Base-by-base conservation (phyloP, 2,113 vertebrate species). In the Marmota monax region DNA sequence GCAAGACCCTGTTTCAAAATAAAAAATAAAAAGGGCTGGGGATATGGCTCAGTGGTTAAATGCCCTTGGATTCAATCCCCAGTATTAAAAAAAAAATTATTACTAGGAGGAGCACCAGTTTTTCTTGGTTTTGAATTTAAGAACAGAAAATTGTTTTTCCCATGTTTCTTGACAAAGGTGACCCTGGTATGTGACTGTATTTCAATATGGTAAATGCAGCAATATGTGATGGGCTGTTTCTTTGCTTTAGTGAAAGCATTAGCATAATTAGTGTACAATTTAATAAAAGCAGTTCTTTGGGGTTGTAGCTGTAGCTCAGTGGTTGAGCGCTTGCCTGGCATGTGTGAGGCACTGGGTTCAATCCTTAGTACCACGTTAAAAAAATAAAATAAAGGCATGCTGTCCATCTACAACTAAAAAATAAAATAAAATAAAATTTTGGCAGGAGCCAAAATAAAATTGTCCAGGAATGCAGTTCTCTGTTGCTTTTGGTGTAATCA, bases 161-260 rank as follows among this genome's bases (percentile, higher is more conserved):
- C 78, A 45, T 94, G 83, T 87, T 69, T 94, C 63, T 25, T 96
- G 48, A 87, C 82, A 76, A 88, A 86, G 85, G 96, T 76, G 77
- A 58, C 39, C 56, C 48, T 87, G 39, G 39, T 89, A 48, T 93
- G 56, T 91, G 89, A 69, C 76, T 95, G 84, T 87, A 86, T 90
- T 89, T 67, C 90, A 22, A 63, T 83, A 70, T 69, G 94, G 61
- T 95, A 78, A 97, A 96, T 69, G 78, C 39, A 78, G 96, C 90
- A 94, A 22, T 96, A 94, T 92, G 79, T 92, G 63, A 84, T 65
- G 95, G 69, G 53, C 53, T 96, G 53, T 95, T 96, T 79, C 32
- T 91, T 69, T 73, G 79, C 63, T 87, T 90, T 86, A 90, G 88
- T 86, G 80, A 96, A 94, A 95, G 82, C 63, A 70, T 94, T 95